phyloP scores from a whole-genome alignment of 2,113 vertebrate genomes.

The Epinephelus cyanopodus region DNA sequence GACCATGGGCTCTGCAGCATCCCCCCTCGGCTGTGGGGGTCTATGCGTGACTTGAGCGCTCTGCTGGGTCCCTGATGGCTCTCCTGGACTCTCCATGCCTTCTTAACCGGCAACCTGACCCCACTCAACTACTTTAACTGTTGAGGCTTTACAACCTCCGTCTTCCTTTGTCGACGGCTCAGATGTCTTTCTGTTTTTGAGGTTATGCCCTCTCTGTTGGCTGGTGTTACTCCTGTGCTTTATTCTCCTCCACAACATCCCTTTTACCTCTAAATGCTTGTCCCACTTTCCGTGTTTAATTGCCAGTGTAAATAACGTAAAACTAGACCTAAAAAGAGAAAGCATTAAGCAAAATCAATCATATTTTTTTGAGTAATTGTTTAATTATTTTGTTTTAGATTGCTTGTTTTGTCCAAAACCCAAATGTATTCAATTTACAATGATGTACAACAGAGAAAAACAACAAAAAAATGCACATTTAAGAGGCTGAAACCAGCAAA shows the following conservation, averaged over 20 bases:
- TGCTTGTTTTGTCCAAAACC: background rate
- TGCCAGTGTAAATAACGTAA: too few relatives aligned
- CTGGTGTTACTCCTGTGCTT: conserved; percentile 10
- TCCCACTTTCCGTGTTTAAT: too few relatives aligned
- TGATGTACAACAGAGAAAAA: background rate
- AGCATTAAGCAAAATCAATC: too few relatives aligned
- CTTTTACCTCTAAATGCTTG: background rate
- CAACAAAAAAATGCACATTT: background rate
- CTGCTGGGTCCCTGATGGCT: conserved; percentile 50
- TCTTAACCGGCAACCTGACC: conserved; percentile 69
- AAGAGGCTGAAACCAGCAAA: background rate
- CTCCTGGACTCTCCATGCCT: conserved; percentile 55
- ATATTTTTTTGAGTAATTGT: background rate
- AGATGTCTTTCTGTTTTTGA: conserved; percentile 55
- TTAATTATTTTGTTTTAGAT: background rate
- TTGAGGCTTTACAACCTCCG: conserved; percentile 40
- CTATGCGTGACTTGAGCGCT: conserved; percentile 49
- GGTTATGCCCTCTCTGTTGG: conserved; percentile 27
- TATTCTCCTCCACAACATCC: conserved; percentile 1
- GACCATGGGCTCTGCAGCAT: conserved; percentile 27
- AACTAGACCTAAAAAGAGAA: too few relatives aligned
- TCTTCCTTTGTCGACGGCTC: conserved; percentile 43
- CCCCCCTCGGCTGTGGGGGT: conserved; percentile 22
- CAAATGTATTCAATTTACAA: background rate
- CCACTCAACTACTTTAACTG: conserved; percentile 55